A percentile compares a stretch with the other conserved stretches of the same genome.
Evolutionary conservation across 1,140 invertebrate genomes (phyloP).

Genomic region (Amphibalanus amphitrite): DNA sequence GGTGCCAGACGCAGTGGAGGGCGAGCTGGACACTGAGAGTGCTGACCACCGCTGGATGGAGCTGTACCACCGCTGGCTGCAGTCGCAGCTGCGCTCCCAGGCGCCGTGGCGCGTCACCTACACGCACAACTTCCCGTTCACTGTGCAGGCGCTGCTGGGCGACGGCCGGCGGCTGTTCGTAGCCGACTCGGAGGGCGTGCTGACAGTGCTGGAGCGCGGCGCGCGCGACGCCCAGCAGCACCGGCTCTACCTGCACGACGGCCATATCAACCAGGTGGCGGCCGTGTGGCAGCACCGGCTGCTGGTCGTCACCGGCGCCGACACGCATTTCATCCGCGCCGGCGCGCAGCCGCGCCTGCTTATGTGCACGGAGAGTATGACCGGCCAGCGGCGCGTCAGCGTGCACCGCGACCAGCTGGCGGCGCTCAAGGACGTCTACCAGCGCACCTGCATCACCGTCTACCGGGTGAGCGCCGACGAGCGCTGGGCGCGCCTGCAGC

Average conservation of each 20-base stretch:
- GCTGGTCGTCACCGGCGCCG: neutral
- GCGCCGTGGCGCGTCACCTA: too few relatives aligned
- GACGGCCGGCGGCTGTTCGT: neutral
- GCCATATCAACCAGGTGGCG: neutral
- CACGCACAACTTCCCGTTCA: neutral
- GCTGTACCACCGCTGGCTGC: too few relatives aligned
- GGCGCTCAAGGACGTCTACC: neutral
- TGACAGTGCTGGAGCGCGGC: neutral
- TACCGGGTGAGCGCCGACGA: neutral
- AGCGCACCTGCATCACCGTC: neutral
- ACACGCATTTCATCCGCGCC: neutral
- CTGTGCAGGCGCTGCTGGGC: neutral
- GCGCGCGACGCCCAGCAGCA: neutral
- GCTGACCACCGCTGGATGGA: too few relatives aligned
- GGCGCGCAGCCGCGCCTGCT: neutral
- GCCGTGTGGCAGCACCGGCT: neutral
- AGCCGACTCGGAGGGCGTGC: neutral
- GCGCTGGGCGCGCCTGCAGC: neutral
- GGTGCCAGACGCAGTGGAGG: too few relatives aligned
- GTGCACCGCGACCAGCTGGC: neutral
- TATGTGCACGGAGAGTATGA: neutral
- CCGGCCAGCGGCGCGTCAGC: neutral
- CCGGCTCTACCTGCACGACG: neutral
- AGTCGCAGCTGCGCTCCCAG: too few relatives aligned
- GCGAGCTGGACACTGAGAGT: too few relatives aligned